These are phyloP conservation scores for Sphaerophoria taeniata DNA, from an alignment of 2,888 invertebrate genomes.

Conservation along the genomic window DNA sequence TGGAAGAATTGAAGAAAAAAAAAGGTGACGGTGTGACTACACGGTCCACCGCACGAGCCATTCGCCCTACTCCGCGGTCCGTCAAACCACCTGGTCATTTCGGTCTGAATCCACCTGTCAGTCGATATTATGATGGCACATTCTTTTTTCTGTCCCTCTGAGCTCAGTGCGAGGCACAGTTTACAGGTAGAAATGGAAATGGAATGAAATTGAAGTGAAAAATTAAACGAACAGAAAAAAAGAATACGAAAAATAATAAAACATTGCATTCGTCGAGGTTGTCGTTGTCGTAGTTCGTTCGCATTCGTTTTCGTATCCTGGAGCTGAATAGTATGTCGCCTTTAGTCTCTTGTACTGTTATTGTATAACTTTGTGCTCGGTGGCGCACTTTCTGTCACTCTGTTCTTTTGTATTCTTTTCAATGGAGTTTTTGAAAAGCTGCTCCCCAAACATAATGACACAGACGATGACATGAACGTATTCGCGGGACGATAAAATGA, in stretches of 20 bases:
- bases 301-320: constrained; percentile 5
- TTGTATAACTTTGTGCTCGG: constrained; percentile 42
- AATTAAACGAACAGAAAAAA: constrained; percentile 18
- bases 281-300: constrained; percentile 31
- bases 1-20: constrained; percentile 37
- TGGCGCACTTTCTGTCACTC: constrained; percentile 54
- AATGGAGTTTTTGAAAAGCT: constrained; percentile 16
- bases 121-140: constrained; percentile 59
- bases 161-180: neutral
- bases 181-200: constrained; percentile 65
- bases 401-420: constrained; percentile 25
- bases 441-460: constrained; percentile 37
- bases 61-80: constrained; percentile 59
- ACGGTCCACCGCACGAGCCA: constrained; percentile 73
- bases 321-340: constrained; percentile 19
- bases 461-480: constrained; percentile 18
- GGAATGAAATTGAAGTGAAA: constrained; percentile 35
- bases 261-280: constrained; percentile 51
- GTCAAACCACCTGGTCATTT: constrained; percentile 65
- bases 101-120: constrained; percentile 69
- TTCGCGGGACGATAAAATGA: constrained; percentile 33
- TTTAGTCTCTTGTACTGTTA: constrained; percentile 6
- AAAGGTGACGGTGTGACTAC: constrained; percentile 74
- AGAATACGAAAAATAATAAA: constrained; percentile 22
- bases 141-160: constrained; percentile 44